Evolutionary conservation across 2,888 invertebrate genomes (phyloP).

Genomic region (Andricus quercusramuli): DNA sequence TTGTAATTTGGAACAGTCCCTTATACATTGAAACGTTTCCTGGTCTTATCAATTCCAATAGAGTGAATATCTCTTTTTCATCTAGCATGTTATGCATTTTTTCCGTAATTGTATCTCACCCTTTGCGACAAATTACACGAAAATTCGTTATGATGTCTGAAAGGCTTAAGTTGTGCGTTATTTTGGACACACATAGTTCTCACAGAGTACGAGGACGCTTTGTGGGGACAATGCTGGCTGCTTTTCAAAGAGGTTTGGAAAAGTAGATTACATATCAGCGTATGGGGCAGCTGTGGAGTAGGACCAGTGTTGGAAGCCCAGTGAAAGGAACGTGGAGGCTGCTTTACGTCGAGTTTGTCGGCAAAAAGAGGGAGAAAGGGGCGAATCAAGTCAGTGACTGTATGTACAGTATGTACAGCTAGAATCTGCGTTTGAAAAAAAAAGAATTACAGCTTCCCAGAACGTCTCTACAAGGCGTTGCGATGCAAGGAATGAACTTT

Average conservation of each 20-base stretch:
- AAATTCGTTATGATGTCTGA: slow-evolving; percentile 51
- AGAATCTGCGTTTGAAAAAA: slow-evolving; percentile 3
- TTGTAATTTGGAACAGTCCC: too few relatives aligned
- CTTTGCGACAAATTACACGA: slow-evolving; percentile 37
- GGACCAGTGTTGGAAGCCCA: slow-evolving; percentile 44
- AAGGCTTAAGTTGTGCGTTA: slow-evolving; percentile 5
- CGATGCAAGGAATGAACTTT: slow-evolving; percentile 2
- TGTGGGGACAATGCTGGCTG: slow-evolving; percentile 50
- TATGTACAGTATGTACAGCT: not conserved
- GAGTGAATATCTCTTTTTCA: too few relatives aligned
- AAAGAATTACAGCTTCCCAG: not conserved
- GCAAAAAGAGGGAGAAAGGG: slow-evolving; percentile 43
- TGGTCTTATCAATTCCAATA: too few relatives aligned
- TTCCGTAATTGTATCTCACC: not conserved
- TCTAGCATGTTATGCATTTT: too few relatives aligned
- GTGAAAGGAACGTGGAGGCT: slow-evolving; percentile 49
- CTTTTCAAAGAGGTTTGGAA: slow-evolving; percentile 61
- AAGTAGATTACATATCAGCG: slow-evolving; percentile 70
- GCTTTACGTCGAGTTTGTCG: slow-evolving; percentile 46
- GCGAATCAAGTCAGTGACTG: slow-evolving; percentile 46
- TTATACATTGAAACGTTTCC: too few relatives aligned
- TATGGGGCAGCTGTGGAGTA: slow-evolving; percentile 42
- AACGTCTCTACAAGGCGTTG: not conserved
- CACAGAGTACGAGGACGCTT: slow-evolving; percentile 43
- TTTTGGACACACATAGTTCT: slow-evolving; percentile 3